Conservation (phyloP, 2,113 vertebrate species). For the Platichthys flesus region DNA sequence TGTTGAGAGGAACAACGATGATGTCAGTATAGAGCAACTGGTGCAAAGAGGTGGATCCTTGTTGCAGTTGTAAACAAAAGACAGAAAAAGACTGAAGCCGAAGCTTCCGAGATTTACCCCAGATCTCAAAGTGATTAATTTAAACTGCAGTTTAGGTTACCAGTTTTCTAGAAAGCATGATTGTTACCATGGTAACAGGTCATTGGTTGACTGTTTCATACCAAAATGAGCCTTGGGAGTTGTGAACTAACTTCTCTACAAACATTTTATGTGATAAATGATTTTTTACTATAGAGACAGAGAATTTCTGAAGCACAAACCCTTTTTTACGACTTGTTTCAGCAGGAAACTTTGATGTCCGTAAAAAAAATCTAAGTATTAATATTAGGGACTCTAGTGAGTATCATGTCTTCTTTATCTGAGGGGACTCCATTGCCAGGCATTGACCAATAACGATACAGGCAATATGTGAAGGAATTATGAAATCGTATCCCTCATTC, state of each 20-base stretch:
- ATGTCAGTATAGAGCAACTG: not conserved
- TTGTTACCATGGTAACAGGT: not conserved
- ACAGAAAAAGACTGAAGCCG: too few species aligned
- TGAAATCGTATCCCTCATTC: not conserved
- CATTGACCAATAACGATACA: not conserved
- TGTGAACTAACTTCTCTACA: too few species aligned
- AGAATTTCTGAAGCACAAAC: too few species aligned
- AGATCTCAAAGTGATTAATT: not conserved
- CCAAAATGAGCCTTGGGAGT: too few species aligned
- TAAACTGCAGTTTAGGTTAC: not conserved
- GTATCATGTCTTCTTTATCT: not conserved
- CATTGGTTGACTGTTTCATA: not conserved
- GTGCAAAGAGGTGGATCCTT: not conserved
- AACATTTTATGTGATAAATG: too few species aligned
- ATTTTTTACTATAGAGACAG: too few species aligned
- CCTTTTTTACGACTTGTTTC: too few species aligned
- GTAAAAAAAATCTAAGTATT: too few species aligned
- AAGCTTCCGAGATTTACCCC: not conserved
- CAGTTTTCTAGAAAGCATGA: not conserved
- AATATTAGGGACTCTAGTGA: not conserved
- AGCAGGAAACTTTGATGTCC: too few species aligned
- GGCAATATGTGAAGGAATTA: not conserved
- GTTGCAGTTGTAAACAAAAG: not conserved
- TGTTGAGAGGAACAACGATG: not conserved
- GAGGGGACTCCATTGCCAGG: not conserved